Evolutionary conservation across 2,113 vertebrate genomes (phyloP).

Genomic region (Nothocercus julius): DNA sequence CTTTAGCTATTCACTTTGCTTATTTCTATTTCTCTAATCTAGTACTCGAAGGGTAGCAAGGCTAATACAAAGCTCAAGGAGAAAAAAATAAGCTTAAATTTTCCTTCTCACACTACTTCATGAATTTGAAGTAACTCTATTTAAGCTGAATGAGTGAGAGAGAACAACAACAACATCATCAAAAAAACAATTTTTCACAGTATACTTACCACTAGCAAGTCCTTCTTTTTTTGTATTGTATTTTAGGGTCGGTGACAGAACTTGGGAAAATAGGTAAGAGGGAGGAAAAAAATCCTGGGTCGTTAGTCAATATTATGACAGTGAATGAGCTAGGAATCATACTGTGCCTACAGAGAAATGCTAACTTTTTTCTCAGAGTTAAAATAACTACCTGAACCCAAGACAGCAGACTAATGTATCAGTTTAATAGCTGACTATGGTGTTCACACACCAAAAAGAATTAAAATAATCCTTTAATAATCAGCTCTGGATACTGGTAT

Average conservation of each 20-base stretch:
- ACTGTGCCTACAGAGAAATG: not conserved
- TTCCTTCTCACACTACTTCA: not conserved
- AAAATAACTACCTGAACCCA: not conserved
- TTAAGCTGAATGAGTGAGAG: not conserved
- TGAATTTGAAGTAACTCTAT: not conserved
- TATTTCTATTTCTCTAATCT: not conserved
- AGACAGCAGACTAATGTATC: not conserved
- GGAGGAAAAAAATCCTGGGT: not conserved
- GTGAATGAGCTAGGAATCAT: slow-evolving; percentile 11
- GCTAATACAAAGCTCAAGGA: not conserved
- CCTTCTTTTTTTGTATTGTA: not conserved
- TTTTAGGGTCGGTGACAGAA: slow-evolving; percentile 19
- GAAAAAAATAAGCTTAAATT: not conserved
- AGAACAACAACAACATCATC: not conserved
- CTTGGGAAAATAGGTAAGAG: not conserved
- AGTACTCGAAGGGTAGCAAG: not conserved
- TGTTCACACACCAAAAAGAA: not conserved
- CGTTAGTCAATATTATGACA: not conserved
- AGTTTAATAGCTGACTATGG: not conserved
- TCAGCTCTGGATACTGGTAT: not conserved
- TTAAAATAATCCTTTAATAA: not conserved
- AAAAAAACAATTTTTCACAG: not conserved
- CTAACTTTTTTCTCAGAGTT: not conserved
- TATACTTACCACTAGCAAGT: not conserved
- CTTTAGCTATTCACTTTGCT: not conserved